phyloP scores from a whole-genome alignment of 2,888 invertebrate genomes.

The Minunthozetes semirufus region DNA sequence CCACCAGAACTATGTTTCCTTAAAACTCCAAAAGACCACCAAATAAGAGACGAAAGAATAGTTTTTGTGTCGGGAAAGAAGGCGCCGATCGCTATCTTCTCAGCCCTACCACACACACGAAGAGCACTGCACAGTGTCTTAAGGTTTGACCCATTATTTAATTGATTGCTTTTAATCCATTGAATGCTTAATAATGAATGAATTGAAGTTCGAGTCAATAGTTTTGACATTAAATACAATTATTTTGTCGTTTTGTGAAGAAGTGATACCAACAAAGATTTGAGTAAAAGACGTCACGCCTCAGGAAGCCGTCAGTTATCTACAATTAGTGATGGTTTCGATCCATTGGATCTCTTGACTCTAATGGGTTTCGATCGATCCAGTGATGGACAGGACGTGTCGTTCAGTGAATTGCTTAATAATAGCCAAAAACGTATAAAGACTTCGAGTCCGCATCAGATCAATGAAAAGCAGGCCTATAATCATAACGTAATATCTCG shows the following conservation, averaged over 20 bases:
- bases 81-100: conserved; percentile 76
- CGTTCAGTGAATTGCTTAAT: conserved; percentile 71
- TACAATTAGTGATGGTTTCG: conserved; percentile 70
- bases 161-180: background rate
- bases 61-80: conserved; percentile 66
- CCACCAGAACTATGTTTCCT: conserved; percentile 22
- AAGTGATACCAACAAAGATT: conserved; percentile 22
- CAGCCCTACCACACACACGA: conserved; percentile 71
- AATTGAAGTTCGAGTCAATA: too few species aligned
- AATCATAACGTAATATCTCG: conserved; percentile 26
- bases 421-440: conserved; percentile 48
- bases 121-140: conserved; percentile 12
- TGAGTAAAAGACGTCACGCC: conserved; percentile 38
- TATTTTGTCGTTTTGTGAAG: background rate
- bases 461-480: conserved; percentile 18
- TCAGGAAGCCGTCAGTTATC: conserved; percentile 76
- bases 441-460: conserved; percentile 12
- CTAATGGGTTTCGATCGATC: conserved; percentile 65
- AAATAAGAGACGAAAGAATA: conserved; percentile 53
- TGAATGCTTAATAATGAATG: too few species aligned
- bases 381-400: conserved; percentile 76
- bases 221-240: background rate
- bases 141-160: background rate
- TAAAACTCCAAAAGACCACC: conserved; percentile 35
- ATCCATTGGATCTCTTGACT: conserved; percentile 63